Evolutionary conservation across 2,888 invertebrate genomes (phyloP), one percentile per base, ranked within the genome.

Genomic region (Diaphora mendica): DNA sequence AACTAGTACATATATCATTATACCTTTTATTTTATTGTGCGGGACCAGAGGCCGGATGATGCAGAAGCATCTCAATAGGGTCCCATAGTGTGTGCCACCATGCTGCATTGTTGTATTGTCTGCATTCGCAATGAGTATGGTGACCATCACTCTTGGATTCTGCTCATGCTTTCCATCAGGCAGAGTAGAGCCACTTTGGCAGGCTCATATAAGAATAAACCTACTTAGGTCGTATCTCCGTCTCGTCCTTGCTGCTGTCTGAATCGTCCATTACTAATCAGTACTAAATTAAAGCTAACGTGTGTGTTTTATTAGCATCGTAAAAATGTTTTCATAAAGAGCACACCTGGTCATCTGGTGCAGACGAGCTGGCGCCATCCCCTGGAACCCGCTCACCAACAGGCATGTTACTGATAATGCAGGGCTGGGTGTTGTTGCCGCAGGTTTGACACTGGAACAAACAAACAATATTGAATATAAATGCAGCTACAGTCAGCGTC

Each of bases 361-460:
- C 92, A 1, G 95, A 92, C 73, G 90, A 90, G 79, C 95, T 95
- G 73, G 95, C 94, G 0, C 95, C 95, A 73, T 96, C 96, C 1
- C 95, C 95, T 0, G 96, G 95, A 55, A 94, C 79, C 62, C 95
- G 80, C 82, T 95, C 95, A 0, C 89, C 89, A 2, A 86, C 92
- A 0, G 91, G 91, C 2, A 87, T 82, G 0, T 88, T 88, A 4
- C 85, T 82, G 3, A 79, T 84, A 0, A 81, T 96, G 44, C 95
- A 95, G 0, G 78, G 72, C 26, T 71, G 70, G 20, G 71, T 71
- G 26, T 77, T 78, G 7, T 83, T 82, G 15, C 76, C 79, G 44
- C 79, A 81, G 69, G 72, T 82, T 80, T 89, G 82, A 48, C 80
- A 81, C 87, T 87, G 64, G 1, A 81, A 83, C 33, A 76, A 80